Conservation (phyloP, 2,888 invertebrate genomes). For the Ctenicera cuprea region DNA sequence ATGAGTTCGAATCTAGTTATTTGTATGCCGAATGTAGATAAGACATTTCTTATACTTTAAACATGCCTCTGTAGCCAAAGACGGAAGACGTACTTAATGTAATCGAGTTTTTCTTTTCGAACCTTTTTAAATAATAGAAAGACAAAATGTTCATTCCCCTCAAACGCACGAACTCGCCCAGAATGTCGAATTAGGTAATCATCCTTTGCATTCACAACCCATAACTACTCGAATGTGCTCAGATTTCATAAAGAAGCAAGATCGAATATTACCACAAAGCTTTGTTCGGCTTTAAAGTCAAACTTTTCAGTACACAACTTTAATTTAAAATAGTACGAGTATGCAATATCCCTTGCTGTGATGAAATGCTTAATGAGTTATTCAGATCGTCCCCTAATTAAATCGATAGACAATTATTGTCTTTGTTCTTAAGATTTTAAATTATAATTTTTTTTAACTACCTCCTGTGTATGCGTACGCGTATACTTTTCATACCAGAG, state of each 20-base stretch:
- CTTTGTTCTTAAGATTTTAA: no score
- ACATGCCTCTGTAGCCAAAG: slow-evolving; percentile 2
- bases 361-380: no score
- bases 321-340: not conserved
- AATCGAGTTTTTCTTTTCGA: slow-evolving; percentile 33
- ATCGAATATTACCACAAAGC: slow-evolving; percentile 1
- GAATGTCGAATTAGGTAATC: slow-evolving; percentile 35
- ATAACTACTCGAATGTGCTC: slow-evolving; percentile 28
- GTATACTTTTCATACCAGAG: no score
- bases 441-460: not conserved
- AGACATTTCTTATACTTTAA: slow-evolving; percentile 23
- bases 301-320: not conserved
- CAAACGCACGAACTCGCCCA: slow-evolving; percentile 24
- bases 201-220: slow-evolving; percentile 39
- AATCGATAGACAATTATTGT: no score
- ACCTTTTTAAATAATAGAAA: slow-evolving; percentile 33
- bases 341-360: no score
- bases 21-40: slow-evolving; percentile 21
- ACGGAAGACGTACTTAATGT: slow-evolving; percentile 17
- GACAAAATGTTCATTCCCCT: slow-evolving; percentile 33
- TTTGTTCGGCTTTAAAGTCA: slow-evolving; percentile 8
- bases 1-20: slow-evolving; percentile 25
- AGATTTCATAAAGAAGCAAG: slow-evolving; percentile 18
- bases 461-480: not conserved
- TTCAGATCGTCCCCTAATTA: no score